phyloP scores from a whole-genome alignment of 2,888 invertebrate species.

The Embidobia sp. region DNA sequence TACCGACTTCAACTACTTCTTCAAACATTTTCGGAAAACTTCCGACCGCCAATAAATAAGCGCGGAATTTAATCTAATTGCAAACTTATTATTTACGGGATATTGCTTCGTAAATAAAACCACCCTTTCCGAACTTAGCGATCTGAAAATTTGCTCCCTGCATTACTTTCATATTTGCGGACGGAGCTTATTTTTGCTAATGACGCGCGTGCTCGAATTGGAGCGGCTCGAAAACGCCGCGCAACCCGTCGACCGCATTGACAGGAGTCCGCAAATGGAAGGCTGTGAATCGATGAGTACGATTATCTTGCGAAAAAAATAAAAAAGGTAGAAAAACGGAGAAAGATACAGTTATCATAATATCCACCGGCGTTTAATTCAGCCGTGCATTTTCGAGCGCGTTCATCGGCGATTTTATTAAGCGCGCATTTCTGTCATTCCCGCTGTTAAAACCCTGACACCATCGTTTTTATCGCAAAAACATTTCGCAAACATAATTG shows the following conservation, averaged over 20 bases:
- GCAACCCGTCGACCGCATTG: no score
- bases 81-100: slow-evolving; percentile 2
- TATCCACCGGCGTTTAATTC: no score
- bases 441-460: background rate
- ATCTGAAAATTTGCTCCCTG: slow-evolving; percentile 29
- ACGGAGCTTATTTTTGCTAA: slow-evolving; percentile 51
- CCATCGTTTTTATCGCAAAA: slow-evolving; percentile 18
- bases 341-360: no score
- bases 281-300: slow-evolving; percentile 10
- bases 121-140: slow-evolving; percentile 5
- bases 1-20: slow-evolving; percentile 17
- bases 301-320: no score
- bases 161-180: slow-evolving; percentile 45
- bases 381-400: slow-evolving; percentile 11
- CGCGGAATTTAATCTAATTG: slow-evolving; percentile 21
- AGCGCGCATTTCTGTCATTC: slow-evolving; percentile 8
- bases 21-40: slow-evolving; percentile 10
- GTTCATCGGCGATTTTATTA: slow-evolving; percentile 21
- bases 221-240: slow-evolving; percentile 35
- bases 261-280: slow-evolving; percentile 9
- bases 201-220: slow-evolving; percentile 53
- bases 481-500: slow-evolving; percentile 28
- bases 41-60: slow-evolving; percentile 9
- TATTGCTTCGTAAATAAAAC: slow-evolving; percentile 4
- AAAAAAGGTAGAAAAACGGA: no score